A percentile compares a stretch with the other conserved stretches of the same genome.
These are phyloP conservation scores for Tetraneura akinire DNA, from an alignment of 1,140 invertebrate genomes.

Conservation along the genomic window DNA sequence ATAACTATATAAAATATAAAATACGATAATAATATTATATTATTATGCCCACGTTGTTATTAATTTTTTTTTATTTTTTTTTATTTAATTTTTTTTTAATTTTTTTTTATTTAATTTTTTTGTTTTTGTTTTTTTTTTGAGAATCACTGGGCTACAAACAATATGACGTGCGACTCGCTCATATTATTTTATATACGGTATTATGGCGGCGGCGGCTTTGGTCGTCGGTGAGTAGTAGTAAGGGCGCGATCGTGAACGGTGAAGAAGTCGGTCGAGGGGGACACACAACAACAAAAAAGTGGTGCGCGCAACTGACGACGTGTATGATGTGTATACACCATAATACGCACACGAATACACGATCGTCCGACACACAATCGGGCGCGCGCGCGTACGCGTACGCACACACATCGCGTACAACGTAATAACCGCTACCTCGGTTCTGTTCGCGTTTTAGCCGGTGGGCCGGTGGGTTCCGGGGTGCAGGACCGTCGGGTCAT, in stretches of 20 bases:
- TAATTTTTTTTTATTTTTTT: no score
- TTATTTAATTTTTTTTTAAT: no score
- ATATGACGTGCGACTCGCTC: neutral
- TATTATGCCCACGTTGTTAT: no score
- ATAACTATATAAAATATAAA: no score
- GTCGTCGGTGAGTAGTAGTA: neutral
- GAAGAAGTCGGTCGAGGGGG: neutral
- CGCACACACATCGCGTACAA: neutral
- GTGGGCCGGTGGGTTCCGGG: neutral
- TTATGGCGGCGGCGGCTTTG: neutral
- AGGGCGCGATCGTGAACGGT: neutral
- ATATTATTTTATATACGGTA: neutral
- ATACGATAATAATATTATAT: no score
- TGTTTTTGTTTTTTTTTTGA: neutral
- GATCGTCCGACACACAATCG: no score
- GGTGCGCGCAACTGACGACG: neutral
- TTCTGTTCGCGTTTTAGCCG: neutral
- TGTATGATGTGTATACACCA: neutral
- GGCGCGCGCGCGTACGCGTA: neutral
- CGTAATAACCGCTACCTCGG: neutral
- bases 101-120: neutral
- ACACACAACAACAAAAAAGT: neutral
- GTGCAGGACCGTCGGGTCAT: neutral
- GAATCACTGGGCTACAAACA: neutral
- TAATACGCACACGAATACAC: neutral